phyloP scores from a whole-genome alignment of 2,797 vertebrate species.

The Intellagama lesueurii region DNA sequence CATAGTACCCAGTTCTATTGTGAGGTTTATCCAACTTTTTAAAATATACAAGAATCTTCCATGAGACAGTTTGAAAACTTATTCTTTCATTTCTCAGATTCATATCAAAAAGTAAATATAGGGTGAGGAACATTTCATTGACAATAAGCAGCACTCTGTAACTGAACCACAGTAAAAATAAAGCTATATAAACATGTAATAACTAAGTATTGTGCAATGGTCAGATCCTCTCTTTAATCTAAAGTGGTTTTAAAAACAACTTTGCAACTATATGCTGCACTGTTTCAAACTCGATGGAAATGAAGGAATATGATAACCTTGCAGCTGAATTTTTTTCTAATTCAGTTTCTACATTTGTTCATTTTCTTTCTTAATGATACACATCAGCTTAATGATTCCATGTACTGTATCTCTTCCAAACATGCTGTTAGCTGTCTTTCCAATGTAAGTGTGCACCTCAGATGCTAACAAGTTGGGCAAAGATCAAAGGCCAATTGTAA shows the following conservation, averaged over 20 bases:
- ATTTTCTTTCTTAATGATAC: constrained; percentile 60
- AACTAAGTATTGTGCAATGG: constrained; percentile 63
- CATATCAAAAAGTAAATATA: constrained; percentile 73
- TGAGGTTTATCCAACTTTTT: constrained; percentile 66
- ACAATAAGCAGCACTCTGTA: constrained; percentile 68
- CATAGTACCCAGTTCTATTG: constrained; percentile 72
- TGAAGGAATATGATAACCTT: constrained; percentile 63
- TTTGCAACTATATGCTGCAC: constrained; percentile 62
- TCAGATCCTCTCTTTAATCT: constrained; percentile 70
- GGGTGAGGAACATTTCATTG: constrained; percentile 67
- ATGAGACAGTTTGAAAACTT: constrained; percentile 59
- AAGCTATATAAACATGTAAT: constrained; percentile 75
- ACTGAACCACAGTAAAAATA: constrained; percentile 70
- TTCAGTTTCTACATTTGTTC: constrained; percentile 54
- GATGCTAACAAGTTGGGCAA: constrained; percentile 48
- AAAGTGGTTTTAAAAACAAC: constrained; percentile 65
- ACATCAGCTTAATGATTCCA: constrained; percentile 39
- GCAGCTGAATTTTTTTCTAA: constrained; percentile 56
- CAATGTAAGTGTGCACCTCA: constrained; percentile 45
- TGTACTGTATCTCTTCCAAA: constrained; percentile 39
- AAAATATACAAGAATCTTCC: constrained; percentile 66
- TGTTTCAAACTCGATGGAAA: constrained; percentile 64
- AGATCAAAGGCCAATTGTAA: constrained; percentile 54
- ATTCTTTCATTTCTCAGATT: constrained; percentile 71
- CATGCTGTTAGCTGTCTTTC: constrained; percentile 61